Conservation (phyloP, 23 tunicate genomes). For the Ciona savignyi region DNA sequence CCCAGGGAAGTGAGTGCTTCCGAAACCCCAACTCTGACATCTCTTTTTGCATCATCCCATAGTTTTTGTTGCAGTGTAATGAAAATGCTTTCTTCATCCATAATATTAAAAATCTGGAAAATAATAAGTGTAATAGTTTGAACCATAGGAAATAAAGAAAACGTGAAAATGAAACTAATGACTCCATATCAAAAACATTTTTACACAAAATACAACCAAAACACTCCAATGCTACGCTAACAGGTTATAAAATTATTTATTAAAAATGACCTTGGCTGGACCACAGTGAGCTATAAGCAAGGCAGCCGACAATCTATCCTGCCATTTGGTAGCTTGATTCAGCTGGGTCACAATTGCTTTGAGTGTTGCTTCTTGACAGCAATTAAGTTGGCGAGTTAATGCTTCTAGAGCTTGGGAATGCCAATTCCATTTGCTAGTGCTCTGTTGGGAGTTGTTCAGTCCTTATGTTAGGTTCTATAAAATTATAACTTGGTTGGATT, state of each 20-base stretch:
- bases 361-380: constrained; percentile 31
- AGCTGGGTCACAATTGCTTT: constrained; percentile 47
- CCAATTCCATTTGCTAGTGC: constrained; percentile 47
- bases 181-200: too few relatives aligned
- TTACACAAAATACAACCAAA: not conserved
- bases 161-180: too few relatives aligned
- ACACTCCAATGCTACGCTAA: not conserved
- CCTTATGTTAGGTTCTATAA: not conserved
- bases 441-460: constrained; percentile 5
- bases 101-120: not conserved
- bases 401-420: constrained; percentile 71
- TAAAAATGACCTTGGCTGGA: constrained; percentile 27
- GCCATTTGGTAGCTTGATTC: constrained; percentile 61
- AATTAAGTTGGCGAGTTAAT: constrained; percentile 30
- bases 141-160: too few relatives aligned
- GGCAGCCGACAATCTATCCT: constrained; percentile 75
- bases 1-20: constrained; percentile 83
- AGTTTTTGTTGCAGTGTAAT: constrained; percentile 35
- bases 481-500: not conserved
- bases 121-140: not conserved
- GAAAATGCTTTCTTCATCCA: constrained; percentile 44
- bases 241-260: not conserved
- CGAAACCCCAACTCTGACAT: constrained; percentile 77
- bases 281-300: constrained; percentile 55
- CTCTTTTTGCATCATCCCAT: constrained; percentile 83